Evolutionary conservation across 2,113 vertebrate species (phyloP), one percentile per base, ranked within the genome.

Genomic region (Clupea harengus): DNA sequence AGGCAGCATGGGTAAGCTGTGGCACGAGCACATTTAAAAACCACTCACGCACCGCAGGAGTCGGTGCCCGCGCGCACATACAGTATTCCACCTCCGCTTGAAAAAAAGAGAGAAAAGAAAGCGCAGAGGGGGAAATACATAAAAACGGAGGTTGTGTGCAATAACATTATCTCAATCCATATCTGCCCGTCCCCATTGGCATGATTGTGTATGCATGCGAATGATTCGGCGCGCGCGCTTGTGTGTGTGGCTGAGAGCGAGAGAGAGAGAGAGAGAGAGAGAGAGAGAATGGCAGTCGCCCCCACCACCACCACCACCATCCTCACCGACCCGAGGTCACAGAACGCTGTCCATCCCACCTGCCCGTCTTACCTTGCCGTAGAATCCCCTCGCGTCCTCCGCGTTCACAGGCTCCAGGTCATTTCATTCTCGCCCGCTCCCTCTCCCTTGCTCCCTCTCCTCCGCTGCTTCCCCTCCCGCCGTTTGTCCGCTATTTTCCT

Each of bases 331-430:
- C 64, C n/a, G 25, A 72, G 64, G 64, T 32, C 64, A 32, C n/a
- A 9, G 25, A 28, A 10, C 39, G 39, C 39, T 39, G 39, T 39
- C 39, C 64, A 9, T 13, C 64, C 25, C 8, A 72, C 64, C 64
- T 28, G 10, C 32, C 82, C 25, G 64, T 80, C 85, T 83, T 86
- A 88, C 89, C 87, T 90, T 89, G 28, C 78, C 84, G 75, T 75
- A 72, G 64, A 72, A 72, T 72, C 64, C n/a, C 25, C 64, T 32
- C 10, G 45, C 54, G 85, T 82, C 85, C 72, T 86, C 85, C 85
- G 85, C 86, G 86, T 83, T 54, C 75, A 22, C 83, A 15, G 82
- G 45, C 54, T 22, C 85, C 39, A 88, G 32, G 80, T 78, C 82
- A 45, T 49, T 83, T 78, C 82, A 45, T 81, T 45, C 78, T 86